phyloP scores from a whole-genome alignment of 2,113 vertebrate species.

The Calyptomena viridis region DNA sequence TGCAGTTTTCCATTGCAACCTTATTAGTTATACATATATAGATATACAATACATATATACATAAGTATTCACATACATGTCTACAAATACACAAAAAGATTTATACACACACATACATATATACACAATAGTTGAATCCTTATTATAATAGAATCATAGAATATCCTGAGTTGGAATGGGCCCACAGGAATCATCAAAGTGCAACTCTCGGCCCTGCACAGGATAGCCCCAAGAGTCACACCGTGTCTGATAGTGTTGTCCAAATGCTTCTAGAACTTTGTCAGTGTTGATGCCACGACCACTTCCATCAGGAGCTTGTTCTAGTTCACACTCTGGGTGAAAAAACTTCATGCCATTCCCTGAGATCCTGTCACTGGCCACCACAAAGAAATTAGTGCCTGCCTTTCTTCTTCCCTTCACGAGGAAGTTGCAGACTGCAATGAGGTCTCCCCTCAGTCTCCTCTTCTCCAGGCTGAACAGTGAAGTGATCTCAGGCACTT shows the following conservation, averaged over 20 bases:
- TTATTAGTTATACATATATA: not conserved
- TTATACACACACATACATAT: not conserved
- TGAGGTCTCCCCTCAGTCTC: not conserved
- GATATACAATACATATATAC: not conserved
- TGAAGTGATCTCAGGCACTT: not conserved
- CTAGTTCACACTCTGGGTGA: too few relatives aligned
- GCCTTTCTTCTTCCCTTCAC: not conserved
- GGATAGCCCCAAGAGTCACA: too few relatives aligned
- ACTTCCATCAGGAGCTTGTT: not conserved
- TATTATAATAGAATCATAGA: not conserved
- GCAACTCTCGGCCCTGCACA: not conserved
- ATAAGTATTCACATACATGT: not conserved
- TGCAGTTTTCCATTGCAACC: not conserved
- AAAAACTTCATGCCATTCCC: not conserved
- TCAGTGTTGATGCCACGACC: not conserved
- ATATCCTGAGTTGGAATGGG: not conserved
- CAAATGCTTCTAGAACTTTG: not conserved
- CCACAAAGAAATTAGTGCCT: not conserved
- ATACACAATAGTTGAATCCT: not conserved
- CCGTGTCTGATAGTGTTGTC: not conserved
- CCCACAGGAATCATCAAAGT: rapidly evolving
- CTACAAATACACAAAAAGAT: not conserved
- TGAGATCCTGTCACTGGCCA: not conserved
- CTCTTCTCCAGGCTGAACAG: not conserved
- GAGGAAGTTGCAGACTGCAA: not conserved